Conservation (phyloP, 2,888 invertebrate species). For the Suillia variegata region DNA sequence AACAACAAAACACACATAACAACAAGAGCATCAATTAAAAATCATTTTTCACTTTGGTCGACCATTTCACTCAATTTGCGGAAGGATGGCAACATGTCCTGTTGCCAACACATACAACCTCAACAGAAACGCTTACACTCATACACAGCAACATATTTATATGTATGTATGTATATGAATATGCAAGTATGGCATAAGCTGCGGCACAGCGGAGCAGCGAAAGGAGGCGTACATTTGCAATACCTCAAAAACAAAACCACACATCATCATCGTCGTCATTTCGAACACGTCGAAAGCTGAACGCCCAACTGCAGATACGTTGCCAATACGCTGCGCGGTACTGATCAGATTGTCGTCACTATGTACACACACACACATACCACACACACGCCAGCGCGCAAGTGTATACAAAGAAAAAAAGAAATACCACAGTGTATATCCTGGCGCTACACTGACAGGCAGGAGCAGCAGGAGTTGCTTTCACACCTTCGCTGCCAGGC, state of each 20-base stretch:
- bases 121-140: background rate
- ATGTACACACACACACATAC: slow-evolving; percentile 10
- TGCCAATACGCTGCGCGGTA: slow-evolving; percentile 25
- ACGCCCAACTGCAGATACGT: slow-evolving; percentile 6
- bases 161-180: slow-evolving; percentile 1
- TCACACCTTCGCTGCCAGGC: slow-evolving; percentile 37
- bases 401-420: background rate
- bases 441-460: background rate
- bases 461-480: slow-evolving; percentile 4
- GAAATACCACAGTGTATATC: background rate
- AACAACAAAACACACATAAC: slow-evolving; percentile 6
- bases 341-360: slow-evolving; percentile 26
- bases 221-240: slow-evolving; percentile 23
- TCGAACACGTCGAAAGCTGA: slow-evolving; percentile 33
- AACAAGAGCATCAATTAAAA: slow-evolving; percentile 37
- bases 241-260: slow-evolving; percentile 48
- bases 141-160: background rate
- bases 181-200: background rate
- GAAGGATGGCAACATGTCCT: slow-evolving; percentile 17
- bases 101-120: background rate
- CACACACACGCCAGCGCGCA: slow-evolving; percentile 3
- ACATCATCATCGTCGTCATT: slow-evolving; percentile 45
- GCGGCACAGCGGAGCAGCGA: slow-evolving; percentile 6
- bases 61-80: slow-evolving; percentile 38
- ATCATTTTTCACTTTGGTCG: slow-evolving; percentile 41